Base-by-base conservation (phyloP, 2,888 invertebrate species). In the Hololepta plana region DNA sequence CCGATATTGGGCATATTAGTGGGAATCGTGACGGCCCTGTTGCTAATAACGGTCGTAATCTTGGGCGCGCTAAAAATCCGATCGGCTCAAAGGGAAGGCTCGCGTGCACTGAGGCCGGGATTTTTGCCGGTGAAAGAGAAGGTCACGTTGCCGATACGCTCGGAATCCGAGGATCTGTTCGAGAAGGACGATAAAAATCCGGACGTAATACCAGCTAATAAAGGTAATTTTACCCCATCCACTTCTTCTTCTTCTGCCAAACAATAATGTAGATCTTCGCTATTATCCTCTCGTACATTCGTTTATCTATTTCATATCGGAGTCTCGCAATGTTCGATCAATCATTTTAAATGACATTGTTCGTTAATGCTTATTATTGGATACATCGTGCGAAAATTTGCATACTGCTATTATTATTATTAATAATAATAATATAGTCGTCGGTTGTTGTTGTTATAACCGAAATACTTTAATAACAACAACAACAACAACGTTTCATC, bases 151-250 rank as follows among this genome's bases (percentile, higher is more conserved):
- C 72, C 72, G 38, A 61, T 65, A 36, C 60, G 62, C 38, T 64
- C 60, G 40, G 59, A 56, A 38, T 64, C 70, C 11, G 72, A 76
- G 37, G 75, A 74, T 45, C 68, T 77, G 47, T 75, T 77, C 42
- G 69, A 68, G 36, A 62, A 64, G 37, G 85, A 87, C 46, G 87
- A 88, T 55, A 76, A 74, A 51, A 85, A 85, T 60, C 85, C 85
- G 14, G 85, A 85, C 50, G 81, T 85, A 36, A 77, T 85, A 32
- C 84, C 85, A 14, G 71, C 76, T 39, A 82, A 79, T 49, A 82
- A 82, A 72, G 81, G 84, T 82, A 60, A 57, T 23, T 27, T 23
- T 12, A 9, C n/a, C 8, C 21, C 15, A 20, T 26, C 21, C 26
- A 8, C 12, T 5, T 8, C 23, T 12, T 16, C 21, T 9, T 9